Evolutionary conservation across 2,113 vertebrate species (phyloP), one percentile per base, ranked within the genome.

Genomic region (Jaculus jaculus): DNA sequence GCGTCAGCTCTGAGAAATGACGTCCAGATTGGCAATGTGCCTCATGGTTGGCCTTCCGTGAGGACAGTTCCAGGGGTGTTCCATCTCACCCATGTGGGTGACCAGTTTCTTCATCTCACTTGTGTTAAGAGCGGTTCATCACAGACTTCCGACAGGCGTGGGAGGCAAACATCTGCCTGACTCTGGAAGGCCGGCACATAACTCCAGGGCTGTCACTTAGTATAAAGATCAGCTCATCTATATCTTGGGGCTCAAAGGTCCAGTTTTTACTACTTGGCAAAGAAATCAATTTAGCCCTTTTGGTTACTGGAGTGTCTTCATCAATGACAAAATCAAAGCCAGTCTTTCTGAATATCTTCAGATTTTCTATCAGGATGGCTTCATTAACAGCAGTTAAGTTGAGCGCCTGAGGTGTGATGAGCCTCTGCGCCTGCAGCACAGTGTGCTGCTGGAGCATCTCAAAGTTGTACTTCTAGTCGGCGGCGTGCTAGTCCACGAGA

Each of bases 391-490:
- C 99, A 10, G 99, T 99, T 92, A 99, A 98, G 92, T 98, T 98
- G 73, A 99, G 99, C 96, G 97, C 98, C 96, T 99, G 99, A 87
- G 99, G 99, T 83, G 1, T 96, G 34, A 99, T 99, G 47, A 99
- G 99, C 95, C 98, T 99, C 96, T 99, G 99, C 13, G 99, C 99
- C 73, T 99, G 99, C n/a, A 99, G 98, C 77, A 98, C 96, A 0
- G 98, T 99, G 97, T 99, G 98, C 79, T 98, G 98, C 85, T 99
- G 99, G 58, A 99, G 97, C 98, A 99, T 99, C 98, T 99, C 99
- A 92, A 99, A 99, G 98, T 99, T 99, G 97, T 99, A 99, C 68
- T 99, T 99, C 98, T 99, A 99, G 69, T 99, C 99, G 0, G 99
- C 98, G 47, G 99, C 99, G 1, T 99, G 99, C 91, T 99, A 99